These are phyloP conservation scores for Orchesella flavescens DNA, from an alignment of 2,888 invertebrate species.

Conservation along the genomic window DNA sequence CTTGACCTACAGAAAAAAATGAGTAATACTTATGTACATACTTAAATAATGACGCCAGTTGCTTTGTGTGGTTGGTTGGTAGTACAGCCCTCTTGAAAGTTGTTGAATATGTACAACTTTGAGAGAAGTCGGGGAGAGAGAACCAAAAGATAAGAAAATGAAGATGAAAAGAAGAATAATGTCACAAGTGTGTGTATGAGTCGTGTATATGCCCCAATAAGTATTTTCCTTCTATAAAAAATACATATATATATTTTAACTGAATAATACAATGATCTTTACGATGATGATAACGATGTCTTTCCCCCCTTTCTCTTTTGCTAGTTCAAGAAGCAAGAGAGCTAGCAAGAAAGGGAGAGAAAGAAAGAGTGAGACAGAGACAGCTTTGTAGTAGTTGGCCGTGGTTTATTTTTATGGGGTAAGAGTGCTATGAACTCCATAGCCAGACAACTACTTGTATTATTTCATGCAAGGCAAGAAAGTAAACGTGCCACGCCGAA, in stretches of 20 bases:
- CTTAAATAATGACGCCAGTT: neutral
- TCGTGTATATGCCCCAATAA: neutral
- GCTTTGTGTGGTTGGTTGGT: neutral
- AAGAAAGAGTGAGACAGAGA: neutral
- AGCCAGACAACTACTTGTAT: neutral
- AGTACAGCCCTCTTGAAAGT: neutral
- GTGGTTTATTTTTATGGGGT: constrained; percentile 42
- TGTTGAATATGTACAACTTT: too few relatives aligned
- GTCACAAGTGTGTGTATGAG: neutral
- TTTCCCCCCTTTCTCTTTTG: constrained; percentile 2
- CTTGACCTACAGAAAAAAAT: constrained; percentile 47
- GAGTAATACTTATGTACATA: constrained; percentile 31
- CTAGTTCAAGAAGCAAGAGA: neutral
- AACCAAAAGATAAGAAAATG: constrained; percentile 6
- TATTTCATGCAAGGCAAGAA: constrained; percentile 6
- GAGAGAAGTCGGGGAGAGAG: too few relatives aligned
- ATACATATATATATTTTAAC: neutral
- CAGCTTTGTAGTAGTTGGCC: neutral
- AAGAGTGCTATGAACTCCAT: constrained; percentile 42
- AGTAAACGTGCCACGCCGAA: too few relatives aligned
- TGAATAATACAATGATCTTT: constrained; percentile 47
- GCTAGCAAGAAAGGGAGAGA: too few relatives aligned
- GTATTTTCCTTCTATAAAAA: neutral
- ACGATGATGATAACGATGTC: constrained; percentile 38
- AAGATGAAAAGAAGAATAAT: constrained; percentile 20